Evolutionary conservation across 1,140 invertebrate species (phyloP), one percentile per base, ranked within the genome.

Genomic region (Drosophila azteca): DNA sequence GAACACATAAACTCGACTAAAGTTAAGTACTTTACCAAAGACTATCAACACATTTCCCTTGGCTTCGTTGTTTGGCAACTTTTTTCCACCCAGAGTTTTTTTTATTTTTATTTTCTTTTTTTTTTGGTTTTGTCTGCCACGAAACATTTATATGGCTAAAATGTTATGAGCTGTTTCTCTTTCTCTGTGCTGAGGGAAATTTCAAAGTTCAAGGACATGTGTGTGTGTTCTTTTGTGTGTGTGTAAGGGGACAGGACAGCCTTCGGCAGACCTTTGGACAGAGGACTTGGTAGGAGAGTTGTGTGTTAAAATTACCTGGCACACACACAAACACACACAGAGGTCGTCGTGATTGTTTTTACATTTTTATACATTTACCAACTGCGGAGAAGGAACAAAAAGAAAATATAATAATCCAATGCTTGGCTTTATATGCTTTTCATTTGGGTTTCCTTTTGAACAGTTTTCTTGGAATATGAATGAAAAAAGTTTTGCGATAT

Each of bases 201-300:
- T 52, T 45, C 13, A 80, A 75, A 67, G 71, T 79, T 81, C 71
- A 80, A 63, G 77, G 77, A 44, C 57, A 20, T 31, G 31, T 31
- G 44, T 31, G 29, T 31, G 29, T 46, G n/a, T 29, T 0, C 0
- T 0, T 20, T 6, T 31, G 29, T 46, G n/a, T 13, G 41, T 57
- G 52, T 51, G 46, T 54, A 20, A 53, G 22, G 26, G 35, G 35
- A 13, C 13, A 22, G 20, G 44, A 11, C 50, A 45, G 35, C 35
- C 35, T 39, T 39, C 35, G 13, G 4, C 22, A 65, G 22, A 39
- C 59, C 11, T 64, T 22, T 26, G 31, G 6, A 39, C 11, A 26
- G 43, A 13, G 35, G 3, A 39, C 22, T 35, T 22, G 31, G 17
- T 39, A 4, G 35, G 3, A 39, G 35, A 13, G 11, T 20, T 20